Evolutionary conservation across 2,888 invertebrate genomes (phyloP).

Genomic region (Stenurella melanura): DNA sequence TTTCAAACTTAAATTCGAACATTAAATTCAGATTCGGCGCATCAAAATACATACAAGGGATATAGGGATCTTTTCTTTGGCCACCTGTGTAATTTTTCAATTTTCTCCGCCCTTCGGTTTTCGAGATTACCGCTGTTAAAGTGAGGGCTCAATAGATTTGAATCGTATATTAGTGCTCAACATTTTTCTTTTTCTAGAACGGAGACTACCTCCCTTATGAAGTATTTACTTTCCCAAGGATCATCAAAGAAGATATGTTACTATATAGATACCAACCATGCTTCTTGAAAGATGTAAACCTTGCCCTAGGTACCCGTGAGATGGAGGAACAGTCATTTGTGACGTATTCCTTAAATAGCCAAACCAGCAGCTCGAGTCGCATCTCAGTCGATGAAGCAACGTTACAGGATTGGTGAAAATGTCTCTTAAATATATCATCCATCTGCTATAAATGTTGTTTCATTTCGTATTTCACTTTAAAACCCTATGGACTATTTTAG

Average conservation of each 20-base stretch:
- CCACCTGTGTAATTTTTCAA: no score
- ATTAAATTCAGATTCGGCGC: no score
- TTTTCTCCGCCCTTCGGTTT: no score
- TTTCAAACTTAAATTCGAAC: no score
- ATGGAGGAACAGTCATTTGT: conserved; percentile 49
- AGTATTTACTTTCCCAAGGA: conserved; percentile 53
- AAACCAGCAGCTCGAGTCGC: conserved; percentile 29
- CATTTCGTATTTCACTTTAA: no score
- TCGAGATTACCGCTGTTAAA: no score
- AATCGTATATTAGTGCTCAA: no score
- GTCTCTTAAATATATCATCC: not conserved
- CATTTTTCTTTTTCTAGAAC: not conserved
- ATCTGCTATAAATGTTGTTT: not conserved
- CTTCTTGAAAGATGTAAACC: conserved; percentile 55
- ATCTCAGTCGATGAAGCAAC: conserved; percentile 38
- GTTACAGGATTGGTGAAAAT: conserved; percentile 45
- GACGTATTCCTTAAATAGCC: conserved; percentile 49
- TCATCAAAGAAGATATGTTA: conserved; percentile 50
- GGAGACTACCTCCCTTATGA: conserved; percentile 36
- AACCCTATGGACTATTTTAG: no score
- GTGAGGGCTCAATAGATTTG: no score
- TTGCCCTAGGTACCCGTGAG: conserved; percentile 50
- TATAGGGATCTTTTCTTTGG: no score
- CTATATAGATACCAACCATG: conserved; percentile 53
- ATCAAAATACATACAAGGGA: no score